Conservation (phyloP, 2,113 vertebrate genomes). For the Chascanopsetta lugubris region DNA sequence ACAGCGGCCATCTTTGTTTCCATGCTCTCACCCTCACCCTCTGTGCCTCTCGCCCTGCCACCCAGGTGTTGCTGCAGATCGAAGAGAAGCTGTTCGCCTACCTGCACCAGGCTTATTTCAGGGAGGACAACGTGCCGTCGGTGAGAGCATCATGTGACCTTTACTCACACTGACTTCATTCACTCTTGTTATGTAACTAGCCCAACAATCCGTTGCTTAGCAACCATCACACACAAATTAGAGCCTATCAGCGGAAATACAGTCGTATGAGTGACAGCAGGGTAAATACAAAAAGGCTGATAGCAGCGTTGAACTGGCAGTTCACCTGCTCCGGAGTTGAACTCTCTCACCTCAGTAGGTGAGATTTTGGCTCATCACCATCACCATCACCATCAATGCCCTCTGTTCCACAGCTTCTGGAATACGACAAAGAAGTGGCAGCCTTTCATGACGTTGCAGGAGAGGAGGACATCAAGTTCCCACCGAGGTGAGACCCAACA, state of each 20-base stretch:
- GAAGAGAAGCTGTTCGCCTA: constrained; percentile 83
- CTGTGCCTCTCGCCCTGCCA: background rate
- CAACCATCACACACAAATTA: constrained; percentile 35
- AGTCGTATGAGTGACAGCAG: background rate
- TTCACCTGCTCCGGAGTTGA: background rate
- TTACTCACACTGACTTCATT: constrained; percentile 8
- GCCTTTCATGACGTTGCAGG: constrained; percentile 76
- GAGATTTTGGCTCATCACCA: too few species aligned
- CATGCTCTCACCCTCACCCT: background rate
- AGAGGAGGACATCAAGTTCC: constrained; percentile 84
- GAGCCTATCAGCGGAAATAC: constrained; percentile 17
- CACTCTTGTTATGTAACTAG: background rate
- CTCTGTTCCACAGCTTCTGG: constrained; percentile 73
- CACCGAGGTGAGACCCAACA: constrained; percentile 78
- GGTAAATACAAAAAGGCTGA: constrained; percentile 10
- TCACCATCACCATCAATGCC: background rate
- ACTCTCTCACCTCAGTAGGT: background rate
- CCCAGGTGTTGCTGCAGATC: constrained; percentile 83
- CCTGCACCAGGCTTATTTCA: constrained; percentile 80
- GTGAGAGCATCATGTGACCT: constrained; percentile 60
- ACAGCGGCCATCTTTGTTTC: fast-evolving
- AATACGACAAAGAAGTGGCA: constrained; percentile 81
- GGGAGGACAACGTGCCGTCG: constrained; percentile 79
- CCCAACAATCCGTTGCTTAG: background rate
- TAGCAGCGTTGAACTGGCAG: background rate